Evolutionary conservation across 2,888 invertebrate species (phyloP), one percentile per base, ranked within the genome.

Genomic region (Standfussiana lucernea): DNA sequence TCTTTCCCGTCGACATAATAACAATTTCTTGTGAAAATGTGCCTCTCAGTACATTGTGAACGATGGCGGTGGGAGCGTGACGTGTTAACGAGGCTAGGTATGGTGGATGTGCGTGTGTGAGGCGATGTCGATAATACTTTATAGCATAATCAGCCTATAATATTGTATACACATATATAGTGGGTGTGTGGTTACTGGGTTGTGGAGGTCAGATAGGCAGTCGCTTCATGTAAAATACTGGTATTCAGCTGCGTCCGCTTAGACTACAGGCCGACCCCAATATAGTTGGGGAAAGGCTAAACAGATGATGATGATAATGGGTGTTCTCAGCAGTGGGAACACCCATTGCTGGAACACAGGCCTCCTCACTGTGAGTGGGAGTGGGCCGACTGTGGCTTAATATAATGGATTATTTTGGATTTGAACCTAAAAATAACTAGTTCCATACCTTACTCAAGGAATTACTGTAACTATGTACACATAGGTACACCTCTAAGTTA

Each of bases 21-120:
- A 85, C 75, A 79, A 71, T 87, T 75, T 87, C 64, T 70, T 50
- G 28, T 37, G 68, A 68, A 77, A 84, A 78, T 66, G 79, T 76
- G 32, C 53, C 61, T 24, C 59, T 59, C 32, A 62, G 59, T 69
- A 50, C 37, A 67, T 32, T 56, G 66, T 32, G 72, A 61, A 65
- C 32, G 56, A 64, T 42, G 62, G 6, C 18, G 65, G 59, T 72
- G 35, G 28, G 21, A 13, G 32, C 18, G 53, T 67, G 74, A 79
- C 24, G 79, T 62, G 70, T 13, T 64, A 83, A 79, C 65, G 62
- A 53, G 45, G 40, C 13, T 28, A 15, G 7, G 28, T 1, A 28
- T 21, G 59, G 32, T 35, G 21, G 10, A 37, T 28, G 15, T 66
- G n/a, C 28, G 35, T 47, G 56, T 24, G 61, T 40, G 59, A 2